A percentile compares a stretch with the other conserved stretches of the same genome.
These are phyloP conservation scores for Phylloscopus whistleri DNA, from an alignment of 2,113 vertebrate species.

Conservation along the genomic window DNA sequence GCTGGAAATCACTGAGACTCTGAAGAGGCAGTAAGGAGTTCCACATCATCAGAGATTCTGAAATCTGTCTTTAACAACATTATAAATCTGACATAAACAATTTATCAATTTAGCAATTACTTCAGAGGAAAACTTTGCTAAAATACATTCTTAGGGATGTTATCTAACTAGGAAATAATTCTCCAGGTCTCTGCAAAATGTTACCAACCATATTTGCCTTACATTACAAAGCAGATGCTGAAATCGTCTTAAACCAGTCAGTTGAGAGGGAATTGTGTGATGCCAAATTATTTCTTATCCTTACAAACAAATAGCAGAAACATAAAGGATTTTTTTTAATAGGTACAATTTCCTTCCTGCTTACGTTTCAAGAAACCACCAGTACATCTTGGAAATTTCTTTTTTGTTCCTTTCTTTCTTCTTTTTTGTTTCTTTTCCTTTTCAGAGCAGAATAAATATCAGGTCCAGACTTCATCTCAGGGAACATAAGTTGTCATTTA, in stretches of 20 bases:
- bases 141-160: slow-evolving; percentile 27
- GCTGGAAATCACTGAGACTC: slow-evolving; percentile 4
- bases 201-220: background rate
- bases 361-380: background rate
- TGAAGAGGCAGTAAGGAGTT: slow-evolving; percentile 21
- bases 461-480: background rate
- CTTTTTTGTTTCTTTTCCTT: background rate
- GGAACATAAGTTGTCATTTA: background rate
- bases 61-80: slow-evolving; percentile 42
- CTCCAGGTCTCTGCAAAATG: slow-evolving; percentile 20
- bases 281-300: slow-evolving; percentile 4
- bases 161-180: slow-evolving; percentile 52
- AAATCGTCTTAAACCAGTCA: slow-evolving; percentile 1
- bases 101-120: slow-evolving; percentile 52
- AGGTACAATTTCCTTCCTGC: background rate
- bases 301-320: background rate
- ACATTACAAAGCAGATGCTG: slow-evolving; percentile 22
- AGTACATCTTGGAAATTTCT: background rate
- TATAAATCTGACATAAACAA: slow-evolving; percentile 50
- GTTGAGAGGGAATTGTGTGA: background rate
- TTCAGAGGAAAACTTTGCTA: slow-evolving; percentile 46
- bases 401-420: background rate
- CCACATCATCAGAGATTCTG: slow-evolving; percentile 24
- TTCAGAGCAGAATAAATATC: background rate
- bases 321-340: background rate